phyloP scores from a whole-genome alignment of 2,888 invertebrate genomes.

The Chrysotoxum bicinctum region DNA sequence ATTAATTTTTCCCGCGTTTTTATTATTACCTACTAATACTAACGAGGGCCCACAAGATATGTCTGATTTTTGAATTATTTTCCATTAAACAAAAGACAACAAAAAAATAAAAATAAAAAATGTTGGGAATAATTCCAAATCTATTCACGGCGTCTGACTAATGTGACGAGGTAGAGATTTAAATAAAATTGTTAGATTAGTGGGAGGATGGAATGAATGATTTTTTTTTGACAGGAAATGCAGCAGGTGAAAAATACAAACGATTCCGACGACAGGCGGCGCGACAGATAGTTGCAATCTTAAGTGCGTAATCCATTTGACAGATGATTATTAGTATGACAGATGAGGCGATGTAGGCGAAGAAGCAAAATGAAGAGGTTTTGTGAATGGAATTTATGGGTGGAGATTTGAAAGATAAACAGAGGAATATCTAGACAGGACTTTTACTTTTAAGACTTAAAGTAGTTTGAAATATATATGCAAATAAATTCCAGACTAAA shows the following conservation, averaged over 20 bases:
- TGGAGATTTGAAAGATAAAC: neutral
- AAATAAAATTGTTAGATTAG: conserved; percentile 12
- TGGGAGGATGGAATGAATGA: conserved; percentile 35
- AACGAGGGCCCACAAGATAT: neutral
- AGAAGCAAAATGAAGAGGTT: neutral
- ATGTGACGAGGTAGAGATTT: conserved; percentile 28
- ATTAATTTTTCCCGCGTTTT: neutral
- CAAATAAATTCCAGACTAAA: no score
- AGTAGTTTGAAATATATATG: no score
- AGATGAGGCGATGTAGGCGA: neutral
- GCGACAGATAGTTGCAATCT: conserved; percentile 14
- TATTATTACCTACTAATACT: neutral
- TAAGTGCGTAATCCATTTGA: conserved; percentile 29
- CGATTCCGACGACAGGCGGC: no score
- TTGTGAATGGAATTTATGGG: conserved; percentile 6
- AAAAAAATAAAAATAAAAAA: conserved; percentile 4
- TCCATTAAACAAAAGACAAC: conserved; percentile 14
- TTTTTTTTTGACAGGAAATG: conserved; percentile 51
- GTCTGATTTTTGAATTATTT: conserved; percentile 32
- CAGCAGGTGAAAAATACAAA: conserved; percentile 43
- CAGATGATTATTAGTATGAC: conserved; percentile 21
- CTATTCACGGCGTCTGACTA: conserved; percentile 62
- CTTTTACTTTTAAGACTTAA: no score
- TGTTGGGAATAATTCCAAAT: conserved; percentile 57
- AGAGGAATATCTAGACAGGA: no score